A percentile compares a stretch with the other conserved stretches of the same genome.
These are phyloP conservation scores for Peromyscus eremicus DNA, from an alignment of 2,797 vertebrate species.

Conservation along the genomic window DNA sequence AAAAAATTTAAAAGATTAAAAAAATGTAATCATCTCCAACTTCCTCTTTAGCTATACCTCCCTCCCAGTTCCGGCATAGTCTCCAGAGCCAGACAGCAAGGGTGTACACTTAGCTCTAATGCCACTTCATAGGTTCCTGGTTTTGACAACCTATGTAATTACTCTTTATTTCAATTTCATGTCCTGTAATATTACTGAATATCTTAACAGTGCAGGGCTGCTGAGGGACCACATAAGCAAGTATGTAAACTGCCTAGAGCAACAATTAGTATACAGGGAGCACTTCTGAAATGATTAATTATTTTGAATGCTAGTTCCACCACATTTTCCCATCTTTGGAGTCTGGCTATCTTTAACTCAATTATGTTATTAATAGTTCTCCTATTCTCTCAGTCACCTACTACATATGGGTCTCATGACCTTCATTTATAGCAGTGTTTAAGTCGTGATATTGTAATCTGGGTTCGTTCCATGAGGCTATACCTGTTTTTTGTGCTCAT, in stretches of 20 bases:
- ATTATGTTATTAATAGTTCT: not conserved
- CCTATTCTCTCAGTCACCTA: not conserved
- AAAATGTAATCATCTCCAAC: not conserved
- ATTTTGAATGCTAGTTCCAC: not conserved
- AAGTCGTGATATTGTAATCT: not conserved
- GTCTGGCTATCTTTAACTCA: not conserved
- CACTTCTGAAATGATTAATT: not conserved
- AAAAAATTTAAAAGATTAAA: not conserved
- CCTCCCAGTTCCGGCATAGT: not conserved
- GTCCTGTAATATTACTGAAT: not conserved
- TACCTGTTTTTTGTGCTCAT: not conserved
- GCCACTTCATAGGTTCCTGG: not conserved
- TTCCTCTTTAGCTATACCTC: not conserved
- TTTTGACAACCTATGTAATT: not conserved
- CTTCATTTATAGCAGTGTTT: not conserved
- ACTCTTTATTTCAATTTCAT: not conserved
- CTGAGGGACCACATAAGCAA: not conserved
- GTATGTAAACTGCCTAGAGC: not conserved
- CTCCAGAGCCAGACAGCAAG: not conserved
- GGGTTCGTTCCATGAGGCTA: not conserved
- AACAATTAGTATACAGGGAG: not conserved
- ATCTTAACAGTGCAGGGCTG: not conserved
- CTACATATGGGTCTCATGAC: not conserved
- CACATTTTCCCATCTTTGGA: not conserved
- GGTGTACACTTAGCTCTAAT: not conserved